Base-by-base conservation (phyloP, 2,797 vertebrate genomes). In the Simalia tracyae region DNA sequence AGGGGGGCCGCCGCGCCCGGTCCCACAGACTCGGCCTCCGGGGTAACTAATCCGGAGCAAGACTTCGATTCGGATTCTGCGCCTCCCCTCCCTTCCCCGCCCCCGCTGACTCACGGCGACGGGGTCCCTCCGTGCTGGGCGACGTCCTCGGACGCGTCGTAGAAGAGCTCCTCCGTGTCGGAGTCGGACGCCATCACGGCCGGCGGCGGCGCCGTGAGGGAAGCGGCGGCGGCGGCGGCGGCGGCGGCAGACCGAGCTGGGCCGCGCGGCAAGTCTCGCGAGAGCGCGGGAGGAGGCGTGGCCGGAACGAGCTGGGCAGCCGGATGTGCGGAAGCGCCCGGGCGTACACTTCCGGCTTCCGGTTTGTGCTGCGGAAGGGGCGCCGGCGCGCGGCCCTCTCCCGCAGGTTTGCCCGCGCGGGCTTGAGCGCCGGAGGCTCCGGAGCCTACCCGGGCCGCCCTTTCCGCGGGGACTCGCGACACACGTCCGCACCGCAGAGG, bases 151-250 rank as follows among this genome's bases (percentile, higher is more conserved):
- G 98, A 89, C 91, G 98, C 98, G 97, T 98, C 98, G 92, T 84
- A 92, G 95, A 98, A 98, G 93, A 98, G 98, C 94, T 98, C 98
- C 91, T 98, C 98, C 31, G 98, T 97, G 96, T 98, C 98, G 95
- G 98, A 98, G 94, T 98, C 98, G 94, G 98, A 98, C 97, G 98
- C 98, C 98, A 98, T 98, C 93, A 81, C 89, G 97, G 9, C 68
- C 42, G 59, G 36, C 9, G 46, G 24, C 46, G 46, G 64, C 9
- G 86, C n/a, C 31, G 17, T 14, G 17, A 4, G 64, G 46, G 46
- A 5, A 36, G 64, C 59, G 1, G 57, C 24, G 0, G 86, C 60
- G 2, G 90, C 84, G 8, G 63, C 26, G 9, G 36, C 72, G 12
- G 64, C 22, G 5, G 12, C 68, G 9, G 66, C 28, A 63, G 7